Evolutionary conservation across 2,797 vertebrate genomes (phyloP).

Genomic region (Etheostoma nigrum): DNA sequence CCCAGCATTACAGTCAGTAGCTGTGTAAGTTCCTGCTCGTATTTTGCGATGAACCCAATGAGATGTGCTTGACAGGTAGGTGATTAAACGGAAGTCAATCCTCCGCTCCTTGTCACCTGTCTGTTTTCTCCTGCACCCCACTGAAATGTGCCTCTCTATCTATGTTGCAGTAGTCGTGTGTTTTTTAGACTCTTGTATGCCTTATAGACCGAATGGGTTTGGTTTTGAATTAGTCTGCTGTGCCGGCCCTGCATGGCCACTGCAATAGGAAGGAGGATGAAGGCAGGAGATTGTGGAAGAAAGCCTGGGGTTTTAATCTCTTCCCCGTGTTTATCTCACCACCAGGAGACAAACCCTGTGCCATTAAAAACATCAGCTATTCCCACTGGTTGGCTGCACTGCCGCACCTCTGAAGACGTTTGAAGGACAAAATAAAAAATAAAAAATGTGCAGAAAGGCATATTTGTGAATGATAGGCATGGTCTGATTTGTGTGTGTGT

Average conservation of each 20-base stretch:
- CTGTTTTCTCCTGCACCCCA: slow-evolving; percentile 44
- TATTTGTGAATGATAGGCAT: slow-evolving; percentile 45
- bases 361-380: slow-evolving; percentile 83
- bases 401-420: slow-evolving; percentile 75
- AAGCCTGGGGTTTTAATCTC: slow-evolving; percentile 85
- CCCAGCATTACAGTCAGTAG: slow-evolving; percentile 26
- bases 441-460: slow-evolving; percentile 38
- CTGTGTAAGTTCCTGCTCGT: slow-evolving; percentile 21
- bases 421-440: slow-evolving; percentile 81
- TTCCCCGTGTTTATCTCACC: slow-evolving; percentile 83
- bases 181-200: slow-evolving; percentile 17
- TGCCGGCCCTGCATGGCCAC: slow-evolving; percentile 69
- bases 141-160: slow-evolving; percentile 57
- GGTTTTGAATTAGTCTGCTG: slow-evolving; percentile 76
- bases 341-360: slow-evolving; percentile 82
- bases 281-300: slow-evolving; percentile 81
- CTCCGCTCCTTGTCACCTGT: slow-evolving; percentile 58
- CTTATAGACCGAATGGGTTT: slow-evolving; percentile 56
- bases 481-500: slow-evolving; percentile 47
- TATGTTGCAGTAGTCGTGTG: slow-evolving; percentile 22
- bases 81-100: slow-evolving; percentile 64
- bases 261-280: slow-evolving; percentile 74
- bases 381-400: slow-evolving; percentile 74
- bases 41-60: slow-evolving; percentile 43
- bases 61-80: slow-evolving; percentile 59